These are phyloP conservation scores for Ochropacha duplaris DNA, from an alignment of 2,888 invertebrate species.

Conservation along the genomic window DNA sequence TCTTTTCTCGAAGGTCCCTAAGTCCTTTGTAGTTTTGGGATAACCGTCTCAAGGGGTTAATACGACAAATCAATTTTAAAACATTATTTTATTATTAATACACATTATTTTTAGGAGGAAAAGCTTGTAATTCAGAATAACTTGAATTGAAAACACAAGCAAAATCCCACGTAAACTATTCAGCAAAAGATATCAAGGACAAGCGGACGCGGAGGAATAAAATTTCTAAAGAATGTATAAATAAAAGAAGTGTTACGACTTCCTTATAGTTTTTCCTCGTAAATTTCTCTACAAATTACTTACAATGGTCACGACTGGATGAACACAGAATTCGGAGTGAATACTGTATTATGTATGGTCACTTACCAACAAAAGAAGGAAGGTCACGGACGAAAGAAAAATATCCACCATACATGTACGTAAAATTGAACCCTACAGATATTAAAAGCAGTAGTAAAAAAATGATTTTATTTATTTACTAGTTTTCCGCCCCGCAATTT, in stretches of 20 bases:
- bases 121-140: no score
- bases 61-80: no score
- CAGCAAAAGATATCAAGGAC: neutral
- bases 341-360: neutral
- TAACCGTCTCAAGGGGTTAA: no score
- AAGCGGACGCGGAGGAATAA: neutral
- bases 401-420: neutral
- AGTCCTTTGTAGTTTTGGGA: no score
- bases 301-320: slow-evolving; percentile 1
- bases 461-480: no score
- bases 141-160: neutral
- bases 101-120: no score
- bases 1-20: no score
- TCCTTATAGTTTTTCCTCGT: neutral
- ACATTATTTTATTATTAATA: no score
- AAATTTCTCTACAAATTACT: neutral
- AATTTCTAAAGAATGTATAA: neutral
- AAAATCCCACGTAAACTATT: neutral
- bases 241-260: neutral
- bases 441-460: neutral
- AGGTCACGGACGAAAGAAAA: neutral
- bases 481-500: no score
- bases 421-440: neutral
- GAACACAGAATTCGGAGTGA: neutral
- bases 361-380: neutral